These are phyloP conservation scores for Adelges cooleyi DNA, from an alignment of 1,140 invertebrate species.

Conservation along the genomic window DNA sequence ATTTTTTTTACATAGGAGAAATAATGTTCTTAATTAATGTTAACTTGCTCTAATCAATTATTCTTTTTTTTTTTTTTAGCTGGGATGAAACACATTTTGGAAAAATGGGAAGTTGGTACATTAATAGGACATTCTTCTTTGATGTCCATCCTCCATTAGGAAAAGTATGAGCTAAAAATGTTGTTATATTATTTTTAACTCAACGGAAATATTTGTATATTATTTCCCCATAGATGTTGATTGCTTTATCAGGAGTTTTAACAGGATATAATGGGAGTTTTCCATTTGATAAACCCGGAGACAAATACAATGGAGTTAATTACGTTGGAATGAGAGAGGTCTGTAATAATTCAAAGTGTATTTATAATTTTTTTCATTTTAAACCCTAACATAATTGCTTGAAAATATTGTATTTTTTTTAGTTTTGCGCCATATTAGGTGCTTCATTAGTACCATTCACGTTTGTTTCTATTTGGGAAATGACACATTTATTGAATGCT, in stretches of 20 bases:
- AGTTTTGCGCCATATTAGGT: slow-evolving; percentile 87
- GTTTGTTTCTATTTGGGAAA: slow-evolving; percentile 77
- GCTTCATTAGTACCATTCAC: slow-evolving; percentile 75
- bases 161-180: slow-evolving; percentile 57
- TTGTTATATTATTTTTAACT: slow-evolving; percentile 27
- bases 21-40: too few species aligned
- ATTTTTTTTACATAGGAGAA: too few species aligned
- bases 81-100: slow-evolving; percentile 97
- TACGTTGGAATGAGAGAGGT: slow-evolving; percentile 93
- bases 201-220: not conserved
- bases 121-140: slow-evolving; percentile 95
- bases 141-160: slow-evolving; percentile 96
- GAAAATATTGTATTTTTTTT: slow-evolving; percentile 37
- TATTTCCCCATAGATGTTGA: slow-evolving; percentile 67
- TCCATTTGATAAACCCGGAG: slow-evolving; percentile 90
- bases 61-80: slow-evolving; percentile 46
- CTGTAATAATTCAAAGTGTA: slow-evolving; percentile 39
- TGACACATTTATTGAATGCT: slow-evolving; percentile 68
- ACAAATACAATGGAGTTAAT: slow-evolving; percentile 76
- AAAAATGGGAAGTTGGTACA: slow-evolving; percentile 98
- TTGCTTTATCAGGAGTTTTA: slow-evolving; percentile 79
- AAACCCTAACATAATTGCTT: too few species aligned
- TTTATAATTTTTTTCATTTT: not conserved
- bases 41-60: too few species aligned
- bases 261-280: slow-evolving; percentile 94